phyloP scores from a whole-genome alignment of 2,797 vertebrate genomes.

The Manis javanica region DNA sequence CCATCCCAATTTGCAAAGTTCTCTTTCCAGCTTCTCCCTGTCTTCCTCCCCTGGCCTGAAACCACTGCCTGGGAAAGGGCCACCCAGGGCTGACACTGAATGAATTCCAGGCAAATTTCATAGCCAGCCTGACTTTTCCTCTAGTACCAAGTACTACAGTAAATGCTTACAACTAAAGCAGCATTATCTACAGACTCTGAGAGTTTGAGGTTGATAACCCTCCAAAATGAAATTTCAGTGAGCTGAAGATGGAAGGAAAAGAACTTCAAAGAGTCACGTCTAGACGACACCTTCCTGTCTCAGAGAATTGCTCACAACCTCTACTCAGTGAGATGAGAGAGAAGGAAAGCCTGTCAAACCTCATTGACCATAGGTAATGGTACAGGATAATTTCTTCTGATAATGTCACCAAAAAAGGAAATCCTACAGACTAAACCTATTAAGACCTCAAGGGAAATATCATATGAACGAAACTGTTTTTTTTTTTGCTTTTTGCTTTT shows the following conservation, averaged over 20 bases:
- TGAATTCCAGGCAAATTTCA: conserved; percentile 62
- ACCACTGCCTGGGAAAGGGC: conserved; percentile 20
- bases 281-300: conserved; percentile 89
- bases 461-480: conserved; percentile 78
- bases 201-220: neutral
- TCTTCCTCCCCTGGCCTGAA: neutral
- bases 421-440: conserved; percentile 92
- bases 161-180: conserved; percentile 13
- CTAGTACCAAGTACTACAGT: conserved; percentile 31
- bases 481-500: conserved; percentile 59
- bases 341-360: conserved; percentile 86
- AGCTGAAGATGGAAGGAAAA: conserved; percentile 78
- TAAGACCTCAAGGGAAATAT: conserved; percentile 86
- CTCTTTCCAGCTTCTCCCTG: conserved; percentile 20
- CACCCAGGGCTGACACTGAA: conserved; percentile 72
- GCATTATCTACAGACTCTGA: neutral
- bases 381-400: conserved; percentile 88
- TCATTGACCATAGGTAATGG: conserved; percentile 87
- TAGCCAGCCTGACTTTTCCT: conserved; percentile 68
- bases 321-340: conserved; percentile 70
- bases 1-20: conserved; percentile 49
- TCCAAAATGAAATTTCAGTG: conserved; percentile 34
- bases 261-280: conserved; percentile 86
- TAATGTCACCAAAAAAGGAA: conserved; percentile 91
- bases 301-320: conserved; percentile 61